Evolutionary conservation across 2,888 invertebrate genomes (phyloP), one percentile per base, ranked within the genome.

Genomic region (Muschampia plurimacula): DNA sequence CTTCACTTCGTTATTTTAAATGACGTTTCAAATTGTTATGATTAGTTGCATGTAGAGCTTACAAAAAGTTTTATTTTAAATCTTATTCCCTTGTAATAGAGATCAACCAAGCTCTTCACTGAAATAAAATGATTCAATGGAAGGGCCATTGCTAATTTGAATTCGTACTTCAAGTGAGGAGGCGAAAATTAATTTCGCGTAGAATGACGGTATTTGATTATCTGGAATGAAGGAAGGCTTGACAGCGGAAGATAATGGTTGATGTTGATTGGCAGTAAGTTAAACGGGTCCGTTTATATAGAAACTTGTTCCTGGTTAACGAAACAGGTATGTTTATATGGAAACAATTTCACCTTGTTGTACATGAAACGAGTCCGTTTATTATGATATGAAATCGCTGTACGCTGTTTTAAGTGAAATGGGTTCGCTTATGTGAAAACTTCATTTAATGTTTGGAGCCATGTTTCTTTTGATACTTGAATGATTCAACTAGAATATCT

Each of bases 151-250:
- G 59, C 59, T 68, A 59, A 68, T 68, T 68, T 59, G 67, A 68
- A 68, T 60, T 68, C 60, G 60, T 28, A 46, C n/a, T 60, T 46
- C 15, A 59, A 60, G n/a, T 46, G 32, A 59, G 28, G 67, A 46
- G 36, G 52, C 59, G 59, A 68, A 68, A 60, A 68, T 68, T 68
- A 68, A 68, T 68, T 68, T 68, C 59, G 59, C 67, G 59, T 44
- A 68, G 59, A 60, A 10, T 68, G 15, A 8, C 44, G 67, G n/a
- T 36, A 60, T 68, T 68, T 46, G 59, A 68, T 57, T 44, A 59
- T 57, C 22, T 44, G 59, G 57, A 68, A 68, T 68, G 52, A 65
- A 39, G 57, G 41, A 28, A 59, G 13, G 59, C 67, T 68, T 68
- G 59, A 59, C 59, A 59, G n/a, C 60, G 15, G 15, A 44, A 60